Percentiles rank a stretch among this genome's conserved stretches.
Conservation (phyloP, 2,113 vertebrate species). For the Gavialis gangeticus region DNA sequence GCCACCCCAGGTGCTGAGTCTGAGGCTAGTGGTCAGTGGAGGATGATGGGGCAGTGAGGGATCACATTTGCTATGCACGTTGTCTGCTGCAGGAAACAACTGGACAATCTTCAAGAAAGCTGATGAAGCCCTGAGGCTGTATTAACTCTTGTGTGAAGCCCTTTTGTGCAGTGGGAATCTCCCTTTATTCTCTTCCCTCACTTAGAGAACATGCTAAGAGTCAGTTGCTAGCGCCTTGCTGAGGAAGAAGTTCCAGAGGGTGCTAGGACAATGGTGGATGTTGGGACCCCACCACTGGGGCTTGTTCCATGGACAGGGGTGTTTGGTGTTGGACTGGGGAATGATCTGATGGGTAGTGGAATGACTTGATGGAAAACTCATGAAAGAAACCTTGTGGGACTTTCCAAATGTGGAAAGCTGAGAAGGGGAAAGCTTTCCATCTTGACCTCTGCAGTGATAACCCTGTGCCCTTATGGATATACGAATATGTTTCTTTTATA, state of each 20-base stretch:
- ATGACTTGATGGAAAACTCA: neutral
- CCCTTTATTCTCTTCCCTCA: neutral
- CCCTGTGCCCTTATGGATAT: neutral
- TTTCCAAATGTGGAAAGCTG: slow-evolving; percentile 17
- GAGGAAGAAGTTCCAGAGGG: neutral
- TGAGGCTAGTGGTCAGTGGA: neutral
- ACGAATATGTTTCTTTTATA: neutral
- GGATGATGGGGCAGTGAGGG: neutral
- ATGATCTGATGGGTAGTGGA: neutral
- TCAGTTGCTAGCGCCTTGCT: neutral
- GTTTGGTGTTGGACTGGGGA: neutral
- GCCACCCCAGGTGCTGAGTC: neutral
- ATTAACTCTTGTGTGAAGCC: neutral
- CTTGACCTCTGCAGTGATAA: neutral
- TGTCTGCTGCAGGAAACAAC: fast-evolving
- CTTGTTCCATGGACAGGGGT: neutral
- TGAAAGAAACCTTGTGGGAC: neutral
- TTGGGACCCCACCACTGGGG: neutral
- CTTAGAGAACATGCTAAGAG: neutral
- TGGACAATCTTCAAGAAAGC: neutral
- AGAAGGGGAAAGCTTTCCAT: neutral
- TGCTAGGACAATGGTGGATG: neutral
- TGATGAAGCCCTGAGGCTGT: neutral
- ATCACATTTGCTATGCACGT: neutral
- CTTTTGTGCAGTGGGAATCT: neutral